Conservation (phyloP, 2,888 invertebrate genomes). For the Boloria selene region DNA sequence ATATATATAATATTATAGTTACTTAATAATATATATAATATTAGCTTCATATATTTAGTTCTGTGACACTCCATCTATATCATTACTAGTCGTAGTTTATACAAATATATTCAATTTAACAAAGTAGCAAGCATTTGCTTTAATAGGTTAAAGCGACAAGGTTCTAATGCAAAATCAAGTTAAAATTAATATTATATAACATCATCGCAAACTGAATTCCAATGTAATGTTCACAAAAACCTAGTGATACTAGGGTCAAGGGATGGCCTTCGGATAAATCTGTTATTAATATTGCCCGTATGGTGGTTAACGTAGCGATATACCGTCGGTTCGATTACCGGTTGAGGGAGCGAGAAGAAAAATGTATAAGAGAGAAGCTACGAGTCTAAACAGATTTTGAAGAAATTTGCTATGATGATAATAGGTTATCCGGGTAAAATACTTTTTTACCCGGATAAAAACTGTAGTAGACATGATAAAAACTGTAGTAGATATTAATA, state of each 20-base stretch:
- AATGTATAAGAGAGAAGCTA: no score
- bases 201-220: slow-evolving; percentile 34
- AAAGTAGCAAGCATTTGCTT: background rate
- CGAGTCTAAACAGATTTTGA: no score
- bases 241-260: slow-evolving; percentile 25
- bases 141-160: slow-evolving; percentile 25
- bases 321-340: slow-evolving; percentile 5
- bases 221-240: slow-evolving; percentile 36
- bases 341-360: background rate
- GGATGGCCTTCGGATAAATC: slow-evolving; percentile 19
- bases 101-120: background rate
- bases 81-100: background rate
- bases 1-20: no score
- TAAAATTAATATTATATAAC: slow-evolving; percentile 35
- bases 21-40: no score
- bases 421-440: no score
- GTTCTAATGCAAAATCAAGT: background rate
- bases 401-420: no score
- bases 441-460: no score
- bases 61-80: no score
- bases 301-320: background rate
- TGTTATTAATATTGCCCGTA: background rate
- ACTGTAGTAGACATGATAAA: no score
- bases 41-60: no score
- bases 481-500: no score